Evolutionary conservation across 2,113 vertebrate species (phyloP), one percentile per base, ranked within the genome.

Genomic region (Cariama cristata): DNA sequence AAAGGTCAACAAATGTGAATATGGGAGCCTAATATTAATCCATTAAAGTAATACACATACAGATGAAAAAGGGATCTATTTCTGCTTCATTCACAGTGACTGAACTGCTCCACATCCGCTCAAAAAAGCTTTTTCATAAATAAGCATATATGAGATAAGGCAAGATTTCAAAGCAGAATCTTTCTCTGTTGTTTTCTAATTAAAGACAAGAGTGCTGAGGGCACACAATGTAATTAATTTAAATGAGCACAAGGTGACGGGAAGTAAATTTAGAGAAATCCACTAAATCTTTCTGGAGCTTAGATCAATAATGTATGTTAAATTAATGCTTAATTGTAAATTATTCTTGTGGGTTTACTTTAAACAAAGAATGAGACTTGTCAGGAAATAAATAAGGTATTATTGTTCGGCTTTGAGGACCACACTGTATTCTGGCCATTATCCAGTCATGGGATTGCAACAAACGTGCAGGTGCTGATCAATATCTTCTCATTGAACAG

Each of bases 1-100:
- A 82, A 97, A 93, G 73, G 66, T 87, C n/a, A 75, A 90, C 42
- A 79, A 76, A 79, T 55, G 18, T 69, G 89, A 92, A 79, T 73
- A 49, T 19, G 10, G 59, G n/a, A 94, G 5, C 12, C 33, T 74
- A 84, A 84, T 85, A 87, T 77, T 50, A 63, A 71, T 89, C 56
- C 19, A 76, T 80, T 90, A 79, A 90, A 82, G 10, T 50, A 83
- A 90, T 58, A 53, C 2, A 52, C 58, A 53, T 12, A n/a, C 24
- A 79, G 21, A 68, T n/a, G 73, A 93, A 79, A 19, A 64, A 79
- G 12, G 2, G 11, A 8, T 5, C 6, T 47, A 24, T 59, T 95
- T 86, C 42, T 93, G 4, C 35, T 86, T 73, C 8, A 44, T 67
- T 84, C 30, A 50, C 38, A 67, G 32, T 32, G 18, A 32, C 9